These are phyloP conservation scores for Ciconia stormi DNA, from an alignment of 2,113 vertebrate genomes.

Conservation along the genomic window DNA sequence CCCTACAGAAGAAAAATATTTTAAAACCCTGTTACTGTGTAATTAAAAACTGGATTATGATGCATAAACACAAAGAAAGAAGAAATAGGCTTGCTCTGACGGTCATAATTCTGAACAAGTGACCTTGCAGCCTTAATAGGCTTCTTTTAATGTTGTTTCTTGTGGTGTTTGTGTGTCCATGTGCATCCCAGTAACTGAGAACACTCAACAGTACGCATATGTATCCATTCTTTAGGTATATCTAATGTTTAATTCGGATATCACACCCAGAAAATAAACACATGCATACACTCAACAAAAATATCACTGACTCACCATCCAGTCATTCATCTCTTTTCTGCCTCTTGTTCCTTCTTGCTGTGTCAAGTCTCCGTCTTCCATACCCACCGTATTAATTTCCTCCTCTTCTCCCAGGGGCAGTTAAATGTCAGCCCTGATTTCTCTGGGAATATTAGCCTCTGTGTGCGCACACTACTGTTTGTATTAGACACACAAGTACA, in stretches of 20 bases:
- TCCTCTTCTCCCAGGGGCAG: slow-evolving; percentile 1
- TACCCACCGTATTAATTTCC: background rate
- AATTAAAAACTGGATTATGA: slow-evolving; percentile 35
- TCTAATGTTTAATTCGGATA: slow-evolving; percentile 43
- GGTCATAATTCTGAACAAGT: background rate
- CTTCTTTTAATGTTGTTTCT: slow-evolving; percentile 15
- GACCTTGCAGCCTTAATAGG: slow-evolving; percentile 14
- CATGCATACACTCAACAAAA: slow-evolving; percentile 42
- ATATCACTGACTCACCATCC: slow-evolving; percentile 43
- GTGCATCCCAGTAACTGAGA: background rate
- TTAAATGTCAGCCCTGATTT: background rate
- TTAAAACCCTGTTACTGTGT: background rate
- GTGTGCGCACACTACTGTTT: background rate
- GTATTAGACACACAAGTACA: background rate
- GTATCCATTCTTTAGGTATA: slow-evolving; percentile 3
- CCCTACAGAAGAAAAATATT: background rate
- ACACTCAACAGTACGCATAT: background rate
- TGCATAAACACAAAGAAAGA: slow-evolving; percentile 19
- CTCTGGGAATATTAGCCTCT: background rate
- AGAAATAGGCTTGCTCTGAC: background rate
- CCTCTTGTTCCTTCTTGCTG: background rate
- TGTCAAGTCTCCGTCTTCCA: background rate
- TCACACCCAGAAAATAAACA: slow-evolving; percentile 62
- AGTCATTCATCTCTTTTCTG: slow-evolving; percentile 13
- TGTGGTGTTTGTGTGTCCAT: background rate